Evolutionary conservation across 2,888 invertebrate genomes (phyloP), one percentile per base, ranked within the genome.

Genomic region (Mongoloraphidia duomilia): DNA sequence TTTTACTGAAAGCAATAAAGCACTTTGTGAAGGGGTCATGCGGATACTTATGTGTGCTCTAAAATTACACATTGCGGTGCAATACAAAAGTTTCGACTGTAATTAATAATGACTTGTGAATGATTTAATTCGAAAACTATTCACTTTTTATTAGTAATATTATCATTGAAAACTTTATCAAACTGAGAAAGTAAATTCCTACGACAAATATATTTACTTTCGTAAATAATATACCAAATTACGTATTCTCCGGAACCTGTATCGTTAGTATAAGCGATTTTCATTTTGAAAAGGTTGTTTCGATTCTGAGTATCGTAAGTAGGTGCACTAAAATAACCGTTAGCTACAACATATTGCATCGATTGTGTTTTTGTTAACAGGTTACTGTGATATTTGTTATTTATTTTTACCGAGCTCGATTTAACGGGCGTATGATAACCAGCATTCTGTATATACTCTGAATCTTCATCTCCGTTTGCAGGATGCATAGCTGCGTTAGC

Each of bases 271-370:
- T 79, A 81, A 34, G 76, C 77, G 12, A 80, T 72, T 63, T 78
- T 77, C 46, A 80, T 62, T 60, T 76, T 79, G 59, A 78, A 79
- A 43, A 75, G 75, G 49, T 78, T 67, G 53, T 72, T 73, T 79
- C 80, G 80, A 56, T 73, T 76, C 26, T 26, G 26, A 26, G 26
- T 26, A 26, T 26, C 26, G 6, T 26, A 33, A 6, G 13, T 2
- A n/a, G 17, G 11, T 11, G 17, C 26, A 14, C 33, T 34, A 6
- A 48, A 33, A 12, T 39, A 40, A 2, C 48, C 48, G 10, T 11
- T 40, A 9, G 26, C 37, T 8, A 40, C 48, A 26, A 48, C 48
- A 34, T 43, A 48, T 36, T 48, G 42, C 36, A 48, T 37, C 10
- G 36, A 33, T 26, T 6, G 26, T 26, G 26, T 26, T 26, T 26